Evolutionary conservation across 2,888 invertebrate genomes (phyloP).

Genomic region (Athetis lepigone): DNA sequence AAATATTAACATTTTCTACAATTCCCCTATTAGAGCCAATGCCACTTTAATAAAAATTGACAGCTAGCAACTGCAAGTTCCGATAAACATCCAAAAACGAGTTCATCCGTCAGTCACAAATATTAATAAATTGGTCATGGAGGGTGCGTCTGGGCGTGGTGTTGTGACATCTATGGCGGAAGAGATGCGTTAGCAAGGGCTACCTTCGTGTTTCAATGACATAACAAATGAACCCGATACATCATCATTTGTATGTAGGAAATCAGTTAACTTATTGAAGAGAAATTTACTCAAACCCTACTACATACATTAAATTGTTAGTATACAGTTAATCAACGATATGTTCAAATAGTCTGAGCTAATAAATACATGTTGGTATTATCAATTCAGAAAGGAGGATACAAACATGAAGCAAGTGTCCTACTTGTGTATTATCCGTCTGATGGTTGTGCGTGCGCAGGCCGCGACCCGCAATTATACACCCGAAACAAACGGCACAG

Average conservation of each 20-base stretch:
- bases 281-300: not conserved
- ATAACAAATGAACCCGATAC: slow-evolving; percentile 34
- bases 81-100: slow-evolving; percentile 68
- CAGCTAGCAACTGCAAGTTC: slow-evolving; percentile 61
- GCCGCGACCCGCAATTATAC: slow-evolving; percentile 86
- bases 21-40: slow-evolving; percentile 34
- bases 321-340: not conserved
- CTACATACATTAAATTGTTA: not conserved
- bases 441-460: slow-evolving; percentile 77
- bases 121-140: slow-evolving; percentile 72
- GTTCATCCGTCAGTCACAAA: slow-evolving; percentile 72
- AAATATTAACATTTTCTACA: not conserved
- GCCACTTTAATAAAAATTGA: slow-evolving; percentile 69
- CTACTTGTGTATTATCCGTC: slow-evolving; percentile 54
- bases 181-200: slow-evolving; percentile 77
- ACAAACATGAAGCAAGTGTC: slow-evolving; percentile 34
- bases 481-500: slow-evolving; percentile 85
- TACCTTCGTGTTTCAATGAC: slow-evolving; percentile 46
- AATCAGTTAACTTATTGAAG: slow-evolving; percentile 2
- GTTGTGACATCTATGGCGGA: slow-evolving; percentile 87
- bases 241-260: slow-evolving; percentile 16
- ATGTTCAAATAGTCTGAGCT: slow-evolving; percentile 16
- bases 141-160: slow-evolving; percentile 80
- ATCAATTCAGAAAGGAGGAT: slow-evolving; percentile 14
- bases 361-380: slow-evolving; percentile 8